A percentile compares a stretch with the other conserved stretches of the same genome.
Evolutionary conservation across 2,888 invertebrate species (phyloP).

Genomic region (Stenichneumon culpator): DNA sequence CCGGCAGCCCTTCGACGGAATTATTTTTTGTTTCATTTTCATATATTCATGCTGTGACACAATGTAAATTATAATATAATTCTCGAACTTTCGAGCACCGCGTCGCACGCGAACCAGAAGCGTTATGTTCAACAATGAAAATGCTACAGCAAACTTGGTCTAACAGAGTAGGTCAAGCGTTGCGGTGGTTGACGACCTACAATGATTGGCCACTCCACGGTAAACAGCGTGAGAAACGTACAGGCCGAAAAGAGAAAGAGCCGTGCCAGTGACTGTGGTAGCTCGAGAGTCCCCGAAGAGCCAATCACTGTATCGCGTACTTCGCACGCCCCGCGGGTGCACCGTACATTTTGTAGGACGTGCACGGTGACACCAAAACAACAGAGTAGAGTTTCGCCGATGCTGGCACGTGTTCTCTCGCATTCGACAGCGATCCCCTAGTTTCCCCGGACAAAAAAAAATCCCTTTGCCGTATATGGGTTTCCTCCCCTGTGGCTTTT

Average conservation of each 20-base stretch:
- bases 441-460: not conserved
- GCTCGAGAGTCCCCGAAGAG: too few species aligned
- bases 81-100: not conserved
- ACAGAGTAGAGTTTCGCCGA: conserved; percentile 24
- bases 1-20: too few species aligned
- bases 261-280: not conserved
- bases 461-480: conserved; percentile 3
- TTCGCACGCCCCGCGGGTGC: not conserved
- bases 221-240: not conserved
- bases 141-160: conserved; percentile 10
- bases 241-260: not conserved
- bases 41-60: not conserved
- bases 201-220: not conserved
- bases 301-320: not conserved
- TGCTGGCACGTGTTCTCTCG: conserved; percentile 34
- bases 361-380: conserved; percentile 11
- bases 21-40: not conserved
- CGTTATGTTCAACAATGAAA: conserved; percentile 10
- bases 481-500: not conserved
- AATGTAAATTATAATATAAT: not conserved
- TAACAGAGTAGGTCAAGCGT: not conserved
- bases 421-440: conserved; percentile 5
- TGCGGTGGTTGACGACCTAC: not conserved
- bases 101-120: conserved; percentile 24
- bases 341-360: not conserved